Evolutionary conservation across 1,140 invertebrate genomes (phyloP).

Genomic region (Drosophila melanogaster): DNA sequence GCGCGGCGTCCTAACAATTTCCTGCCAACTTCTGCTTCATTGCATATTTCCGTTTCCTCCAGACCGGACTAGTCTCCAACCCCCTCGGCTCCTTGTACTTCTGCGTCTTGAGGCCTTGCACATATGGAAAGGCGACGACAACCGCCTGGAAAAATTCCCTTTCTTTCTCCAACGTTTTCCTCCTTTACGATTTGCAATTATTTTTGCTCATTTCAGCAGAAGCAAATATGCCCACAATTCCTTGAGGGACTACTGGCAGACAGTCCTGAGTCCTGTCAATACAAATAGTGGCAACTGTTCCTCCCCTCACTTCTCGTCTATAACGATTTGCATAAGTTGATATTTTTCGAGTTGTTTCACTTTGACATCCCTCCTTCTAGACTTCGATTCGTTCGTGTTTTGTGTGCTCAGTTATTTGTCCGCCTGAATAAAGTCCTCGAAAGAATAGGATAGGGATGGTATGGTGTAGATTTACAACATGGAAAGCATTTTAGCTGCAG

Average conservation of each 20-base stretch:
- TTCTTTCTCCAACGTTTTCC: conserved; percentile 12
- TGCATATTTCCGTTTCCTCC: conserved; percentile 77
- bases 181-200: conserved; percentile 81
- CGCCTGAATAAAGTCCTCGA: conserved; percentile 57
- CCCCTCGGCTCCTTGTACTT: background rate
- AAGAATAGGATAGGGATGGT: conserved; percentile 9
- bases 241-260: conserved; percentile 68
- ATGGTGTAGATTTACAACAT: conserved; percentile 54
- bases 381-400: conserved; percentile 31
- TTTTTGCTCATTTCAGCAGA: conserved; percentile 83
- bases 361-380: conserved; percentile 12
- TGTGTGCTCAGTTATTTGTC: conserved; percentile 66
- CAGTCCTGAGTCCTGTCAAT: conserved; percentile 36
- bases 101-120: conserved; percentile 8
- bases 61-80: conserved; percentile 7
- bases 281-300: conserved; percentile 49
- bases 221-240: conserved; percentile 78
- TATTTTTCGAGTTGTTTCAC: conserved; percentile 71
- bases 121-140: conserved; percentile 50
- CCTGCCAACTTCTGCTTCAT: conserved; percentile 82
- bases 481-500: conserved; percentile 76
- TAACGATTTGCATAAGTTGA: conserved; percentile 79
- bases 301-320: conserved; percentile 25
- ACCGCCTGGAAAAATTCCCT: conserved; percentile 53
- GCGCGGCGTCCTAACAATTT: conserved; percentile 78